Evolutionary conservation across 2,113 vertebrate genomes (phyloP).

Genomic region (Sebastes fasciatus): DNA sequence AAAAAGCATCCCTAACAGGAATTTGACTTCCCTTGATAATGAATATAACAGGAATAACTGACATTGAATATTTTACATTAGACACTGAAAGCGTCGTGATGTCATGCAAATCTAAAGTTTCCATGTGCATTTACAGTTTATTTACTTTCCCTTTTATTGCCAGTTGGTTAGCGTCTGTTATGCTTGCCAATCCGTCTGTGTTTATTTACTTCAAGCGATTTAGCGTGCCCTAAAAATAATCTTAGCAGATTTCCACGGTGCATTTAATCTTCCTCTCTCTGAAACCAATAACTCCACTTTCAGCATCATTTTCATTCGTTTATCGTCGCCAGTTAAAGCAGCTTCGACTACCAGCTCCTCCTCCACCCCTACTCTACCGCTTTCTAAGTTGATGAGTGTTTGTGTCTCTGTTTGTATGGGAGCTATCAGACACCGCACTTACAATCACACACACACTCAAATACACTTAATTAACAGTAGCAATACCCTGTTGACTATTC

Average conservation of each 20-base stretch:
- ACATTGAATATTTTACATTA: background rate
- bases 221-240: slow-evolving; percentile 25
- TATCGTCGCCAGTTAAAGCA: slow-evolving; percentile 52
- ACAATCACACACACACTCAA: slow-evolving; percentile 2
- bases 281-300: slow-evolving; percentile 57
- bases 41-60: background rate
- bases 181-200: slow-evolving; percentile 20
- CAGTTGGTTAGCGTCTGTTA: background rate
- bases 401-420: background rate
- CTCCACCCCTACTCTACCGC: background rate
- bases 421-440: slow-evolving; percentile 3
- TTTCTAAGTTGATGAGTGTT: slow-evolving; percentile 40
- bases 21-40: background rate
- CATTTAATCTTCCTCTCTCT: slow-evolving; percentile 51
- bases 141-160: slow-evolving; percentile 14
- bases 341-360: slow-evolving; percentile 36
- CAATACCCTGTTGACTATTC: background rate
- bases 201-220: slow-evolving; percentile 31
- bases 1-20: background rate
- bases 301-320: slow-evolving; percentile 38
- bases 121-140: background rate
- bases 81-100: background rate
- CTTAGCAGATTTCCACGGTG: slow-evolving; percentile 35
- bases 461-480: background rate
- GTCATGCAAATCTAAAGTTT: background rate